Evolutionary conservation across 1,140 invertebrate species (phyloP).

Genomic region (Stegodyphus dumicola): DNA sequence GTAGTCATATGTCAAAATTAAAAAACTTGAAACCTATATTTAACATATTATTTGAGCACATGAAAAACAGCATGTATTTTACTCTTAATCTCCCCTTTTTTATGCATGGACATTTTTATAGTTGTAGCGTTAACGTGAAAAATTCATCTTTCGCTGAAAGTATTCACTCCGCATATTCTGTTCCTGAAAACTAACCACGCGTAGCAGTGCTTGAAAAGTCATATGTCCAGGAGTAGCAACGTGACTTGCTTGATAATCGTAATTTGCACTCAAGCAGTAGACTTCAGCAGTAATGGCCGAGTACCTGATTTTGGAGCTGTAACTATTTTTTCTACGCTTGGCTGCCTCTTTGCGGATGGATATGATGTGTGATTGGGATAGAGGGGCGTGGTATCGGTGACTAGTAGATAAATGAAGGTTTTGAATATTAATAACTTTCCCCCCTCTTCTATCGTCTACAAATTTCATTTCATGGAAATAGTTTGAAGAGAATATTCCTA

Average conservation of each 20-base stretch:
- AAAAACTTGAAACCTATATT: too few species aligned
- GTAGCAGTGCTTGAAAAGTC: constrained; percentile 50
- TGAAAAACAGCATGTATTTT: too few species aligned
- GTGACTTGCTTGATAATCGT: constrained; percentile 24
- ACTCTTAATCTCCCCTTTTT: too few species aligned
- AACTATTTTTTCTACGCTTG: constrained; percentile 51
- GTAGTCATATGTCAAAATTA: too few species aligned
- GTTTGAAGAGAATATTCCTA: too few species aligned
- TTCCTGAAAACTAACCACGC: constrained; percentile 49
- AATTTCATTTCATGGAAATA: too few species aligned
- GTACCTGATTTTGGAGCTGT: constrained; percentile 37
- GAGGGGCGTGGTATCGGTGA: constrained; percentile 49
- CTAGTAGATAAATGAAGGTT: constrained; percentile 45
- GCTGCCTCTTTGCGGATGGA: constrained; percentile 45
- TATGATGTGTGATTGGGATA: constrained; percentile 53
- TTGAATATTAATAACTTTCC: too few species aligned
- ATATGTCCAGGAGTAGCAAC: constrained; percentile 39
- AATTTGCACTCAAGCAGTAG: constrained; percentile 37
- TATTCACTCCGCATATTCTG: constrained; percentile 47
- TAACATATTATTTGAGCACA: too few species aligned
- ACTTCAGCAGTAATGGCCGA: constrained; percentile 15
- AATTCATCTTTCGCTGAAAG: constrained; percentile 41
- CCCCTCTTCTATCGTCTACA: too few species aligned
- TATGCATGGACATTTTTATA: too few species aligned
- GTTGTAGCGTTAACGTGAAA: constrained; percentile 1